Percentiles rank a stretch among this genome's conserved stretches.
Evolutionary conservation across 2,797 vertebrate genomes (phyloP).

Genomic region (Cossypha heuglini): DNA sequence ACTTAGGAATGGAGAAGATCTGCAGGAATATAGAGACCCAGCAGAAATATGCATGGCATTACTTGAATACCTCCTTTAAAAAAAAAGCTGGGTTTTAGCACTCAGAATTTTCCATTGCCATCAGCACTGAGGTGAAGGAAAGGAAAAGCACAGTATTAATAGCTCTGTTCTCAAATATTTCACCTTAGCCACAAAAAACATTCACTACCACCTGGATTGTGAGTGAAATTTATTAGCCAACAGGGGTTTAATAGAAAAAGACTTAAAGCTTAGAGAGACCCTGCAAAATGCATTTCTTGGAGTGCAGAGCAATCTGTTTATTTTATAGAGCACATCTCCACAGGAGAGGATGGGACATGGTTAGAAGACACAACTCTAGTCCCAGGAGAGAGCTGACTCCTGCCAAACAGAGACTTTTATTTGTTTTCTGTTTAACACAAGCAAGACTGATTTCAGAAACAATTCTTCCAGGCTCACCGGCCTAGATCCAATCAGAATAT

Average conservation of each 20-base stretch:
- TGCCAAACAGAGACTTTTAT: background rate
- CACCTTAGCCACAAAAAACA: background rate
- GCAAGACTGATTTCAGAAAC: background rate
- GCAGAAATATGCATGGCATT: background rate
- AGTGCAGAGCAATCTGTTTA: background rate
- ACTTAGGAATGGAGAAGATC: background rate
- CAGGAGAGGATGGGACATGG: background rate
- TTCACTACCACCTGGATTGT: background rate
- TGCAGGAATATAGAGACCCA: background rate
- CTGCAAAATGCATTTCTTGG: background rate
- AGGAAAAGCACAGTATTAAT: background rate
- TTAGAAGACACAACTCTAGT: background rate
- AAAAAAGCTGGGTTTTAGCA: background rate
- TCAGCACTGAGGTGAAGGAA: background rate
- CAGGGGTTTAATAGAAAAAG: background rate
- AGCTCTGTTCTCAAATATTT: background rate
- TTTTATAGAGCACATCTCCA: background rate
- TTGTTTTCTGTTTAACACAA: background rate
- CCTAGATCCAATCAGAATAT: background rate
- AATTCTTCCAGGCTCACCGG: background rate
- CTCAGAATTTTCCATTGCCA: background rate
- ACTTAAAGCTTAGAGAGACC: background rate
- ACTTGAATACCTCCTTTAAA: background rate
- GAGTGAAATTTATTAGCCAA: conserved; percentile 25
- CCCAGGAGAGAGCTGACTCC: background rate